A percentile compares a stretch with the other conserved stretches of the same genome.
These are phyloP conservation scores for Pelmatolapia mariae DNA, from an alignment of 2,113 vertebrate species.

Conservation along the genomic window DNA sequence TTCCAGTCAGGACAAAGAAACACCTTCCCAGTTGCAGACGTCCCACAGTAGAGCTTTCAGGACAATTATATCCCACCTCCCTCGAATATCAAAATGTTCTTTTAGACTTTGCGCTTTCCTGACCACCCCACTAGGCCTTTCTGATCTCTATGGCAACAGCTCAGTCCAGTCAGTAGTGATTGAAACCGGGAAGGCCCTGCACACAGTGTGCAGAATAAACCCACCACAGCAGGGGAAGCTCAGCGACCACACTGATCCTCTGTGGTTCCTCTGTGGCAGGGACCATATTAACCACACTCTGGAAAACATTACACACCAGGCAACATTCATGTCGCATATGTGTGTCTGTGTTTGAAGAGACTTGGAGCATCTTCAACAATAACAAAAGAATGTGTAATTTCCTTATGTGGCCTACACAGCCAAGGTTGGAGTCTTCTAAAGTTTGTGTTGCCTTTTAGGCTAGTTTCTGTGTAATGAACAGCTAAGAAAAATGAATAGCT, in stretches of 20 bases:
- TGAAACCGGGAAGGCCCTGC: slow-evolving; percentile 30
- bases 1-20: neutral
- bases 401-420: slow-evolving; percentile 13
- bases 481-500: neutral
- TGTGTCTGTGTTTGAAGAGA: slow-evolving; percentile 30
- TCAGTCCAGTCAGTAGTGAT: slow-evolving; percentile 26
- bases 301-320: slow-evolving; percentile 63
- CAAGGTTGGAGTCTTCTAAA: neutral
- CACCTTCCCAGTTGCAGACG: neutral
- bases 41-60: neutral
- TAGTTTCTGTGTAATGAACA: neutral
- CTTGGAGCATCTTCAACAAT: slow-evolving; percentile 52
- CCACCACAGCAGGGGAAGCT: slow-evolving; percentile 55
- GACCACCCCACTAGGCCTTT: slow-evolving; percentile 8
- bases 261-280: slow-evolving; percentile 40
- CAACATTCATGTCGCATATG: slow-evolving; percentile 29
- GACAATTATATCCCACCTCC: neutral
- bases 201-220: slow-evolving; percentile 32
- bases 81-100: slow-evolving; percentile 6
- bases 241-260: slow-evolving; percentile 48
- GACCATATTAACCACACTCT: slow-evolving; percentile 51
- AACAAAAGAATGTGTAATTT: slow-evolving; percentile 65
- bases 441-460: neutral
- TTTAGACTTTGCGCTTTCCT: neutral
- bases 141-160: slow-evolving; percentile 37